Evolutionary conservation across 1,140 invertebrate species (phyloP), one percentile per base, ranked within the genome.

Genomic region (Calosoma granatense): DNA sequence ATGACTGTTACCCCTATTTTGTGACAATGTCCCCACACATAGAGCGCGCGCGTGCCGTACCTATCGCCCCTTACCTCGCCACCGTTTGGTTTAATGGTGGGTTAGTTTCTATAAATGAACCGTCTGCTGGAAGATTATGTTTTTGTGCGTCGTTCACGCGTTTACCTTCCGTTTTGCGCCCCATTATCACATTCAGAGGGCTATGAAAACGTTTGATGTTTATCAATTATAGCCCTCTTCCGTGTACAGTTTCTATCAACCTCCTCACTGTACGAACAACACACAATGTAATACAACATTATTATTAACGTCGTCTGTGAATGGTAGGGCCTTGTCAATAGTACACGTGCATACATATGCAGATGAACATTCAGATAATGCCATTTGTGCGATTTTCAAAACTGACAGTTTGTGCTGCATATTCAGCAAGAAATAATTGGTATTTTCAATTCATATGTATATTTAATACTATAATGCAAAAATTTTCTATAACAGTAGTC

Each of bases 61-160:
- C 41, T 12, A 11, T 6, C 41, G 3, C 17, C 41, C 41, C 41
- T 17, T 11, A 47, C 17, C 4, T 47, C 41, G n/a, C n/a, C n/a
- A n/a, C n/a, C n/a, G 17, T 36, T 4, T 47, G 41, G 9, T 17
- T 11, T 47, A 47, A 47, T 47, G 17, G 9, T 47, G 41, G 41
- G 41, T 47, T 47, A 47, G 41, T 47, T 47, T 11, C 41, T 47
- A 6, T 17, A 47, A 47, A 47, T 47, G 41, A 30, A 30, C 26
- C 26, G 26, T 30, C 26, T 30, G 26, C 26, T 6, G 6, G 26
- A 30, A 30, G 26, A 30, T 30, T 30, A 30, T 30, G 26, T 30
- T 30, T 30, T 30, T 30, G 26, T 30, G 26, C 26, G n/a, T n/a
- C n/a, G n/a, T n/a, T n/a, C n/a, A n/a, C n/a, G 14, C 26, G 14